Evolutionary conservation across 2,888 invertebrate genomes (phyloP).

Genomic region (Altica lythri): DNA sequence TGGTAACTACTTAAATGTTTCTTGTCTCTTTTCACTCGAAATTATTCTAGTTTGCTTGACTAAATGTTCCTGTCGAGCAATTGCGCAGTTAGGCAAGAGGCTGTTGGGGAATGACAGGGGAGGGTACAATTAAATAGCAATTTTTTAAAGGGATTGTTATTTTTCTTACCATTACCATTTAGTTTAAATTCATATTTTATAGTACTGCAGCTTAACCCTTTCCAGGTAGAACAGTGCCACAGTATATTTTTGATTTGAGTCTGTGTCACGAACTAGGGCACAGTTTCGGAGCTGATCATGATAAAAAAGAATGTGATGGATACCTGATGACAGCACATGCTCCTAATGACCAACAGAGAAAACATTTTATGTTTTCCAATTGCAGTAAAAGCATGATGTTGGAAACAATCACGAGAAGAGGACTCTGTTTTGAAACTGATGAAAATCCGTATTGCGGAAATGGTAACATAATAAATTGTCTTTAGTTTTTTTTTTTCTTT

Average conservation of each 20-base stretch:
- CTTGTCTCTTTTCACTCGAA: no score
- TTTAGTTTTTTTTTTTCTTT: no score
- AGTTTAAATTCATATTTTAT: no score
- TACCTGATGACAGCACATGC: constrained; percentile 61
- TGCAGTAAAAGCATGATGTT: constrained; percentile 61
- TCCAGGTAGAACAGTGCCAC: constrained; percentile 52
- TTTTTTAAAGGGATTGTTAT: no score
- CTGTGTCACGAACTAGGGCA: constrained; percentile 56
- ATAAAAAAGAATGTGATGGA: constrained; percentile 56
- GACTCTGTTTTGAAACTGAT: constrained; percentile 58
- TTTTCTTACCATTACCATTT: no score
- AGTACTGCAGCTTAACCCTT: no score
- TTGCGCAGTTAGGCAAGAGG: no score
- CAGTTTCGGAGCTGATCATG: constrained; percentile 63
- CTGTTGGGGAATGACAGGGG: no score
- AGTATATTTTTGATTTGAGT: constrained; percentile 55
- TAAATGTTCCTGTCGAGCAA: no score
- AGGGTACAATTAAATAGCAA: no score
- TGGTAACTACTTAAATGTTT: no score
- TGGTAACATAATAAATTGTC: constrained; percentile 49
- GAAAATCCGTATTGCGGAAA: constrained; percentile 61
- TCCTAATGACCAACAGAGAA: constrained; percentile 48
- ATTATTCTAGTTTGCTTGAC: no score
- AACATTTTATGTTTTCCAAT: constrained; percentile 58
- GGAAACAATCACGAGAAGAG: constrained; percentile 59